Evolutionary conservation across 1,140 invertebrate genomes (phyloP).

Genomic region (Aphelenchoides besseyi): DNA sequence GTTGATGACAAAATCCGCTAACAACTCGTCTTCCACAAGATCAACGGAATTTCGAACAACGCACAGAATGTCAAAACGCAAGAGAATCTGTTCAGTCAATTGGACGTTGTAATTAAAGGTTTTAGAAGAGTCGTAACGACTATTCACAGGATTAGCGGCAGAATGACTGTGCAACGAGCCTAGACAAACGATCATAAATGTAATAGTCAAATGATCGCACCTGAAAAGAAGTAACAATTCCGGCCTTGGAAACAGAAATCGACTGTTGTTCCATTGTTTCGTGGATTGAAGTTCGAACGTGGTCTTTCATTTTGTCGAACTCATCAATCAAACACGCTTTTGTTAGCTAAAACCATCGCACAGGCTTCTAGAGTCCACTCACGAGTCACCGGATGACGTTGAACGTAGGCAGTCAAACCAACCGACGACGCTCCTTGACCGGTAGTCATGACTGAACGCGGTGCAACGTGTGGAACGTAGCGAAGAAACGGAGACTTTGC

Average conservation of each 20-base stretch:
- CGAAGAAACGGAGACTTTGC: slow-evolving; percentile 97
- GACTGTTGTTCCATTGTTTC: slow-evolving; percentile 96
- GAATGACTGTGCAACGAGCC: slow-evolving; percentile 92
- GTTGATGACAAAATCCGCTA: slow-evolving; percentile 89
- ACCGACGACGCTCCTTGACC: slow-evolving; percentile 96
- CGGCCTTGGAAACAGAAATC: slow-evolving; percentile 96
- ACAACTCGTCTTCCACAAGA: slow-evolving; percentile 72
- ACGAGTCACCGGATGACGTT: slow-evolving; percentile 79
- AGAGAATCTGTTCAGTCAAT: slow-evolving; percentile 93
- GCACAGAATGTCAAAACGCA: slow-evolving; percentile 94
- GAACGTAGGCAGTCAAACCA: slow-evolving; percentile 94
- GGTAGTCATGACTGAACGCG: slow-evolving; percentile 86
- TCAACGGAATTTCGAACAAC: slow-evolving; percentile 93
- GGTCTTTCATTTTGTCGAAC: slow-evolving; percentile 98
- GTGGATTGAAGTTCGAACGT: slow-evolving; percentile 90
- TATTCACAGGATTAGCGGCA: slow-evolving; percentile 94
- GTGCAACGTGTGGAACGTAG: slow-evolving; percentile 68
- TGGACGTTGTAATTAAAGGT: slow-evolving; percentile 96
- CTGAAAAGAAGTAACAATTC: slow-evolving; percentile 97
- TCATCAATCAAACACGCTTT: slow-evolving; percentile 97
- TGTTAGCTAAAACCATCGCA: slow-evolving; percentile 83
- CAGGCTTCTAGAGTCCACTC: slow-evolving; percentile 95
- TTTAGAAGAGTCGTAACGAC: slow-evolving; percentile 89
- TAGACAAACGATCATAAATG: too few species aligned
- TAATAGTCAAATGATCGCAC: too few species aligned